Base-by-base conservation (phyloP, 2,113 vertebrate genomes). In the Leptobrachium leishanense region DNA sequence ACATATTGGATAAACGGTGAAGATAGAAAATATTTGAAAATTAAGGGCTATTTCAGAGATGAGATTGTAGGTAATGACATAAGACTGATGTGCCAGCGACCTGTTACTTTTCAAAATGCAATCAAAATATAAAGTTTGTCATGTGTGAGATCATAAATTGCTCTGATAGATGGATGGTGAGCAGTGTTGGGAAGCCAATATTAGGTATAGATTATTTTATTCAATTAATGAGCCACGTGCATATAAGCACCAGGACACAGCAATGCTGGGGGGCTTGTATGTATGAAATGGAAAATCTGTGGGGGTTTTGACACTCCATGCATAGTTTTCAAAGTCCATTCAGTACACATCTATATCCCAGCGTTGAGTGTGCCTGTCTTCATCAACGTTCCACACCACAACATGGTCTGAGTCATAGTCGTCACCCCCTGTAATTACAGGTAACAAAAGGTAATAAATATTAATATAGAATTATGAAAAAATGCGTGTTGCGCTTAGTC, bases 321-420 rank as follows among this genome's bases (percentile, higher is more conserved):
- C 6, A 39, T 53, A 72, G 53, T 72, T 6, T 10, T 43, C 2
- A 1, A 5, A 1, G 5, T 1, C 6, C 7, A 4, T 40, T 94
- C 87, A 93, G 13, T 96, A 85, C 74, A 98, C 86, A 50, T 93
- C 85, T 1, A 98, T 41, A 31, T 94, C 89, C 98, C 98, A 99
- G 71, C 90, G 79, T 80, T 97, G 96, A 0, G 92, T 92, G 0
- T 84, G 79, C n/a, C 92, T 88, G 59, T 95, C 92, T 0, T 96
- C 91, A 0, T 83, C 82, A 55, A 65, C 44, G 0, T 90, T 91
- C 92, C 94, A 94, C 0, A 99, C 85, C 10, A 99, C 89, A 68
- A 91, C 92, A 0, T 96, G 94, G 69, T 99, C 94, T 82, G 86
- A 90, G 87, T 99, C 98, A 0, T 97, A 99, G 0, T 88, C 83